Evolutionary conservation across 2,113 vertebrate genomes (phyloP), one percentile per base, ranked within the genome.

Genomic region (Leptocoma aspasia): DNA sequence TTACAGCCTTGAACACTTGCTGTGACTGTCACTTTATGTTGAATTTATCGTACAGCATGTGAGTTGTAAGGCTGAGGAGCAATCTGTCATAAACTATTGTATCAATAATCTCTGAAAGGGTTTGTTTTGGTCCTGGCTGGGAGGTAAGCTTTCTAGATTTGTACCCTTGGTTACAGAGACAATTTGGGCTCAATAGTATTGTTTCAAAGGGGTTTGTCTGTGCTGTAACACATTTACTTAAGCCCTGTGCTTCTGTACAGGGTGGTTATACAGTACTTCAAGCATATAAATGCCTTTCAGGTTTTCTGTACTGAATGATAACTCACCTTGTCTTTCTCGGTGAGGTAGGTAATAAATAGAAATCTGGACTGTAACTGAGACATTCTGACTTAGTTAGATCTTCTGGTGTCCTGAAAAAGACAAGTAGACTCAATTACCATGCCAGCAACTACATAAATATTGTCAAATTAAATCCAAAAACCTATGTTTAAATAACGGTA

Each of bases 341-440:
- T 97, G 98, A 98, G 97, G 97, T 96, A 90, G 91, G 97, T 98
- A 98, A 99, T 99, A 99, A 98, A 99, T 98, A 99, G 98, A 96
- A 82, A 95, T 86, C 82, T 85, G 92, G 89, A 92, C 78, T 95
- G 91, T 95, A 98, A 71, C 88, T 92, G 97, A 98, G 97, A 97
- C 98, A 97, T 98, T 98, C 98, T 98, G 98, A 99, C 98, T 98
- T 98, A 98, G 98, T 98, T 98, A 98, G 98, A 98, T 98, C 97
- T 98, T 98, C 97, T 96, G 72, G 97, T 98, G 97, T 98, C 98
- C 98, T 98, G 97, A 97, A 98, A 98, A 97, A 99, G 98, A 99
- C 98, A 98, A 98, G 98, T 97, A 97, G 98, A 98, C 97, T 99
- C 98, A 98, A 98, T 99, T 98, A 98, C 97, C 90, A 97, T 94